Conservation (phyloP, 2,797 vertebrate genomes). For the Danio aesculapii region DNA sequence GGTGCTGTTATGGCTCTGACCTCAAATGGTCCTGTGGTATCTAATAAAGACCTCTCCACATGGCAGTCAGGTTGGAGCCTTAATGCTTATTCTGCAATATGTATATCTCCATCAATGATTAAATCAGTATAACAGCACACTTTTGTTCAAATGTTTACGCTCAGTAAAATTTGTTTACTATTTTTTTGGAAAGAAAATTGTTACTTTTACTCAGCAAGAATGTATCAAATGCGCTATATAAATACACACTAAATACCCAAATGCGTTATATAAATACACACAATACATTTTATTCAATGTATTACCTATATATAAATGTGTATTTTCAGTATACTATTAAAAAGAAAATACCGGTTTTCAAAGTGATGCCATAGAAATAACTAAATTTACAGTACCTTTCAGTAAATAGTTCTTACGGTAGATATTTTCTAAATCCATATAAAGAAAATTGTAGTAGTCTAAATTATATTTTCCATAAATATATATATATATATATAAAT, state of each 20-base stretch:
- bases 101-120: not conserved
- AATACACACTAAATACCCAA: too few species aligned
- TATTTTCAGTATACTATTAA: not conserved
- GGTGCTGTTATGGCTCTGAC: conserved; percentile 77
- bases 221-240: not conserved
- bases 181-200: not conserved
- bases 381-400: too few species aligned
- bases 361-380: too few species aligned
- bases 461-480: too few species aligned
- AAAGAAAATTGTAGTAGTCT: too few species aligned
- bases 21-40: conserved; percentile 61
- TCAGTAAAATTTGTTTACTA: not conserved
- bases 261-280: too few species aligned
- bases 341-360: too few species aligned
- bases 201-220: not conserved
- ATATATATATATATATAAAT: too few species aligned
- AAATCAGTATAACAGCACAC: not conserved
- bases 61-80: conserved; percentile 76
- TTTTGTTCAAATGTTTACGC: not conserved
- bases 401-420: too few species aligned
- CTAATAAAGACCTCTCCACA: conserved; percentile 61
- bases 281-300: too few species aligned
- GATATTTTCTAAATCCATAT: too few species aligned
- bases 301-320: too few species aligned
- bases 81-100: not conserved